phyloP scores from a whole-genome alignment of 2,888 invertebrate species.

The Geophilus truncorum region DNA sequence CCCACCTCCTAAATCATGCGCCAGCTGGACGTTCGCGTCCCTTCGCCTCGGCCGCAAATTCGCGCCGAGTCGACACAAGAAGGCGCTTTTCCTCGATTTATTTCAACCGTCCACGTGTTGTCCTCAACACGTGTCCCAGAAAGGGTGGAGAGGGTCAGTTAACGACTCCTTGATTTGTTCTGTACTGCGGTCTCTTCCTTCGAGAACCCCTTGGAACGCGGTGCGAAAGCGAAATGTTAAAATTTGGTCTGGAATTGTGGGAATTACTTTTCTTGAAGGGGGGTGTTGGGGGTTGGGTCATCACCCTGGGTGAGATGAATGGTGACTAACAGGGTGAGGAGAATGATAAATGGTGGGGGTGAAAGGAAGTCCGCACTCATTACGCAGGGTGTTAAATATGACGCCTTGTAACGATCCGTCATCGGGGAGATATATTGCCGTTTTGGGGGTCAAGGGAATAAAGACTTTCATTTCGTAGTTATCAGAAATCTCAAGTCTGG shows the following conservation, averaged over 20 bases:
- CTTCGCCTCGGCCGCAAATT: not conserved
- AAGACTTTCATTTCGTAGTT: too few relatives aligned
- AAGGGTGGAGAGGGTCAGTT: not conserved
- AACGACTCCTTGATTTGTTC: not conserved
- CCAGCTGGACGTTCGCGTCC: slow-evolving; percentile 23
- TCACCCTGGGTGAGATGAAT: not conserved
- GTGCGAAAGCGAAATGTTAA: not conserved
- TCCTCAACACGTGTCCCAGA: not conserved
- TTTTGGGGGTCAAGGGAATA: too few relatives aligned
- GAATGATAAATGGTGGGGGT: not conserved
- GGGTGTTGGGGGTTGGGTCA: not conserved
- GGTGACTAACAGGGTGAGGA: not conserved
- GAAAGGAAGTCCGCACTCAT: not conserved
- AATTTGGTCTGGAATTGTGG: not conserved
- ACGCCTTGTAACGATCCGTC: not conserved
- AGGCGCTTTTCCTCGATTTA: not conserved
- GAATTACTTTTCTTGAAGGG: too few relatives aligned
- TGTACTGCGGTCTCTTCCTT: not conserved
- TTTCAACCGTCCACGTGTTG: not conserved
- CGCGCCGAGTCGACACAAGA: not conserved
- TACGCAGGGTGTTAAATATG: not conserved
- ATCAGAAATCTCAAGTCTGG: too few relatives aligned
- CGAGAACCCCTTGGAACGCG: too few relatives aligned
- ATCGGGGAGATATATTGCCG: not conserved
- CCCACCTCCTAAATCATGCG: slow-evolving; percentile 30